Evolutionary conservation across 2,888 invertebrate genomes (phyloP), one percentile per base, ranked within the genome.

Genomic region (Hirtodrosophila histrioides): DNA sequence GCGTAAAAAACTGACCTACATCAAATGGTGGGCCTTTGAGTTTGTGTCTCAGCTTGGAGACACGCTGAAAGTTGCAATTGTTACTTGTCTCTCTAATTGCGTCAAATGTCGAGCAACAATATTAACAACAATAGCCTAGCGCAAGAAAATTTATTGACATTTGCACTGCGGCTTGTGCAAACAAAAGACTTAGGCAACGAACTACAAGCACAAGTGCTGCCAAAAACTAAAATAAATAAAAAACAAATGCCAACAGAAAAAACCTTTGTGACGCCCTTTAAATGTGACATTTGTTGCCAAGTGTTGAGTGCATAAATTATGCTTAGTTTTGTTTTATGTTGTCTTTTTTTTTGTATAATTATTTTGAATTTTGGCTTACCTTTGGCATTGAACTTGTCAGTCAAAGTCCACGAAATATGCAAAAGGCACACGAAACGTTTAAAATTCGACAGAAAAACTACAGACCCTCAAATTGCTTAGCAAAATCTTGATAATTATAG

Each of bases 1-100:
- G 74, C 78, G n/a, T 65, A 68, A 45, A 75, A 82, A 84, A 85
- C 88, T 87, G 86, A 87, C 86, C 88, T 87, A 87, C 86, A 87
- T 88, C 88, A 87, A 31, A 87, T 85, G 65, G 58, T 58, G 67
- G 24, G 31, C 55, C 77, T 64, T 69, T 69, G 17, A 17, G 73
- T 60, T 78, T 75, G 62, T 56, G 70, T 48, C 44, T 56, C 56
- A n/a, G 12, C 31, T 39, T 51, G 39, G n/a, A 33, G 36, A 24
- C 67, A 24, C 67, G 46, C 58, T 60, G 57, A 54, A 55, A 64
- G 58, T 54, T 75, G 78, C 68, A 86, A 78, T 75, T 86, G 86
- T 77, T 64, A 68, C 53, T 53, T 57, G 62, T 27, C 62, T 74
- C 64, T 74, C 70, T 70, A 80, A 86, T 86, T 86, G 72, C 86